These are phyloP conservation scores for Prochilodus magdalenae DNA, from an alignment of 2,113 vertebrate species.

Conservation along the genomic window DNA sequence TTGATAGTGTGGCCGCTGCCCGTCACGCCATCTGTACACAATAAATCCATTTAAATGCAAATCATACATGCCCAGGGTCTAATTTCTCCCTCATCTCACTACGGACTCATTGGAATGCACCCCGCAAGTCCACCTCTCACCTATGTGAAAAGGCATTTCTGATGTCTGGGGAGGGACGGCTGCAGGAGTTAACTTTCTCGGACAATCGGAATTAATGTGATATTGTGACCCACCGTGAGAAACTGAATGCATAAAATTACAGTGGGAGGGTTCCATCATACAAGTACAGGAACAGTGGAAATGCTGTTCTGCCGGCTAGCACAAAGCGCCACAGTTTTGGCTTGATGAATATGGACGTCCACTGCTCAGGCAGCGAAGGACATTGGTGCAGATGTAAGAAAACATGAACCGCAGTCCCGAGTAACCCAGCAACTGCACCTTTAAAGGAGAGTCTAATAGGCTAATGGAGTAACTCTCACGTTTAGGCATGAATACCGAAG, in stretches of 20 bases:
- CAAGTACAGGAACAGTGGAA: not conserved
- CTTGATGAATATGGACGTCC: not conserved
- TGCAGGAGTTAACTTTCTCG: not conserved
- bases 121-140: constrained; percentile 17
- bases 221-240: not conserved
- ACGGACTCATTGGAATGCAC: constrained; percentile 62
- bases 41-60: constrained; percentile 77
- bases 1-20: constrained; percentile 61
- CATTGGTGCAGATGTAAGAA: not conserved
- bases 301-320: not conserved
- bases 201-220: constrained; percentile 2
- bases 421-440: not conserved
- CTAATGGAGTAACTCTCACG: constrained; percentile 5
- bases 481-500: not conserved
- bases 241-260: not conserved
- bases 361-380: not conserved
- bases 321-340: not conserved
- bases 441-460: not conserved
- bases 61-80: constrained; percentile 64
- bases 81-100: constrained; percentile 49
- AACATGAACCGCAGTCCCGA: not conserved
- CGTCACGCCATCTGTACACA: constrained; percentile 61
- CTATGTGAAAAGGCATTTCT: constrained; percentile 25
- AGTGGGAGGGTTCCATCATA: not conserved
- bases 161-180: constrained; percentile 6